Evolutionary conservation across 2,888 invertebrate species (phyloP).

Genomic region (Andrena dorsata): DNA sequence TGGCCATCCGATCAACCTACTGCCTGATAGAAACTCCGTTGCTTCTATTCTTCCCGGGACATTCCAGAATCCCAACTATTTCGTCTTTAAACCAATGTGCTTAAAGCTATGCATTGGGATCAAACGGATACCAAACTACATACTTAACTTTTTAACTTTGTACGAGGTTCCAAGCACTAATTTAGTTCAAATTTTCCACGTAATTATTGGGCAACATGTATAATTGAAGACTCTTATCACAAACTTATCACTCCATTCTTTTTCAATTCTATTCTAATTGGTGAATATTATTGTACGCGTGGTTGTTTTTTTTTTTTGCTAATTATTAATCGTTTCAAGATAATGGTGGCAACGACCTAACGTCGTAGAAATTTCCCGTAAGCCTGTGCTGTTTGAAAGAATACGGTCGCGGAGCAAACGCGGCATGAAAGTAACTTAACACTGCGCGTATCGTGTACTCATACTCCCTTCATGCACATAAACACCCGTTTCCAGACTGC

Average conservation of each 20-base stretch:
- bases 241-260: neutral
- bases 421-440: conserved; percentile 75
- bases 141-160: neutral
- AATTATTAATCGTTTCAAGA: neutral
- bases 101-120: conserved; percentile 10
- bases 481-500: conserved; percentile 47
- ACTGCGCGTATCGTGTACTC: conserved; percentile 68
- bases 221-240: too few species aligned
- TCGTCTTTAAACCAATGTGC: neutral
- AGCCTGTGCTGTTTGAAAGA: conserved; percentile 44
- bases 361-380: conserved; percentile 51
- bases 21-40: conserved; percentile 35
- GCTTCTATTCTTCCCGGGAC: neutral
- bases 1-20: conserved; percentile 38
- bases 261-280: neutral
- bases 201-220: too few species aligned
- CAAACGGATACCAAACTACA: neutral
- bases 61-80: conserved; percentile 31
- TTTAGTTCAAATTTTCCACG: too few species aligned
- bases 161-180: too few species aligned
- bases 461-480: conserved; percentile 50
- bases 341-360: conserved; percentile 41
- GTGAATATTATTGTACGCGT: neutral
- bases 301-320: neutral
- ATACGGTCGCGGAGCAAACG: conserved; percentile 61